phyloP scores from a whole-genome alignment of 2,797 vertebrate genomes.

The Austrolebias charrua region DNA sequence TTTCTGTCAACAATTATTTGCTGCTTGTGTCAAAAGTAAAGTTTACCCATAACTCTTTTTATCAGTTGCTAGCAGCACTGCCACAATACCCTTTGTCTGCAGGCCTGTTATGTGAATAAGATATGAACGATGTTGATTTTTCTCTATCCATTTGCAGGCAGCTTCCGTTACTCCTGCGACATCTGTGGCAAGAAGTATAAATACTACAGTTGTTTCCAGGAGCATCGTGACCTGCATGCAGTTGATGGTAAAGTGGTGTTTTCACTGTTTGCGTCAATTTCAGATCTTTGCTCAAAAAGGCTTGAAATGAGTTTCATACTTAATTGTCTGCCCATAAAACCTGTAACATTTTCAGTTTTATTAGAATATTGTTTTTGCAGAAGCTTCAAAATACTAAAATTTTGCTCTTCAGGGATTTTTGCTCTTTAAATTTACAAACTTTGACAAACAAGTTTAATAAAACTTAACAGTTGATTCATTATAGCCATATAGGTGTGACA shows the following conservation, averaged over 20 bases:
- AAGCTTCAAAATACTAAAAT: not conserved
- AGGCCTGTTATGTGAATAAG: not conserved
- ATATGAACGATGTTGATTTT: slow-evolving; percentile 20
- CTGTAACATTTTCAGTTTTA: not conserved
- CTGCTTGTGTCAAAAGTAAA: not conserved
- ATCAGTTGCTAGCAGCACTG: not conserved
- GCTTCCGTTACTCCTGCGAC: slow-evolving; percentile 98
- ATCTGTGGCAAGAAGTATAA: slow-evolving; percentile 99
- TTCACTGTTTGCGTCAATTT: slow-evolving; percentile 22
- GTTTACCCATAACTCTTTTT: slow-evolving; percentile 8
- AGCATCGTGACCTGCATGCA: slow-evolving; percentile 96
- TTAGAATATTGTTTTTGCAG: not conserved
- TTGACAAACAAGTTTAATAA: no score
- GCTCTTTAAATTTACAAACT: no score
- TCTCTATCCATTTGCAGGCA: slow-evolving; percentile 78
- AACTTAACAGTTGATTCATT: no score
- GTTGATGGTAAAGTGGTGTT: slow-evolving; percentile 87
- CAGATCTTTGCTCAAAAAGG: slow-evolving; percentile 7
- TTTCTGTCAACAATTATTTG: not conserved
- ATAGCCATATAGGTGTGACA: no score
- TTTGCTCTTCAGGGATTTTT: no score
- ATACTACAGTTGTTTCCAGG: slow-evolving; percentile 99
- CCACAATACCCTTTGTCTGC: slow-evolving; percentile 3
- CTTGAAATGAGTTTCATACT: slow-evolving; percentile 18
- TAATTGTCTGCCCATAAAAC: not conserved